Percentiles rank a stretch among this genome's conserved stretches.
phyloP scores from a whole-genome alignment of 2,888 invertebrate species.

The Byasa hedistus region DNA sequence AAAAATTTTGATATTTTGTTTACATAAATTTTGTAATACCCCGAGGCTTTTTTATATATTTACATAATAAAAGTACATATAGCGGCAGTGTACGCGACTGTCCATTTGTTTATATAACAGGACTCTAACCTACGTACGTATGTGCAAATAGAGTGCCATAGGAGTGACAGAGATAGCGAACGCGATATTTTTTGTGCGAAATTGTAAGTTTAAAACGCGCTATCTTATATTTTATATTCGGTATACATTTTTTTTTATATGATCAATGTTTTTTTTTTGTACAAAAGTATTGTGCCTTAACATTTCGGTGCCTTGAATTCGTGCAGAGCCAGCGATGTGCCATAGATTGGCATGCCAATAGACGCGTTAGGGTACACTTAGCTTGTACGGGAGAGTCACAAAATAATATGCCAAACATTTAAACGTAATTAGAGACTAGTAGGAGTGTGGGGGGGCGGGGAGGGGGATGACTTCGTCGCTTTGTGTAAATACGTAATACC shows the following conservation, averaged over 20 bases:
- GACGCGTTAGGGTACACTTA: slow-evolving; percentile 62
- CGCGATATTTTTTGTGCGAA: background rate
- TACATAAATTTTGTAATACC: background rate
- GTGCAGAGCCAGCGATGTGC: slow-evolving; percentile 34
- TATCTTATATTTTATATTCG: slow-evolving; percentile 34
- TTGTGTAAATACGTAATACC: slow-evolving; percentile 66
- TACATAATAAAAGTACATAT: background rate
- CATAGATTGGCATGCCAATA: slow-evolving; percentile 39
- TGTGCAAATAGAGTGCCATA: slow-evolving; percentile 74
- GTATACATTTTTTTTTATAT: slow-evolving; percentile 36
- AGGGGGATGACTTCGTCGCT: slow-evolving; percentile 45
- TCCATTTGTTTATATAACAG: slow-evolving; percentile 36
- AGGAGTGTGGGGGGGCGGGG: slow-evolving; percentile 29
- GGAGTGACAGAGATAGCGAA: background rate
- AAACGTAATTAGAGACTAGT: slow-evolving; percentile 56
- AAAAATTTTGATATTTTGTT: background rate
- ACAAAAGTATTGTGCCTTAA: slow-evolving; percentile 59
- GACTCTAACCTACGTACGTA: slow-evolving; percentile 53
- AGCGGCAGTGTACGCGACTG: slow-evolving; percentile 11
- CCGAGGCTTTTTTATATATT: background rate
- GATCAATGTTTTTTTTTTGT: slow-evolving; percentile 33
- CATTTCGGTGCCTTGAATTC: slow-evolving; percentile 57
- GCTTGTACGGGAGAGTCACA: slow-evolving; percentile 71
- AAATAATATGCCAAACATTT: slow-evolving; percentile 76
- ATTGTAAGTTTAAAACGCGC: slow-evolving; percentile 10